These are phyloP conservation scores for Drosophila antonietae DNA, from an alignment of 2,888 invertebrate species.

Conservation along the genomic window DNA sequence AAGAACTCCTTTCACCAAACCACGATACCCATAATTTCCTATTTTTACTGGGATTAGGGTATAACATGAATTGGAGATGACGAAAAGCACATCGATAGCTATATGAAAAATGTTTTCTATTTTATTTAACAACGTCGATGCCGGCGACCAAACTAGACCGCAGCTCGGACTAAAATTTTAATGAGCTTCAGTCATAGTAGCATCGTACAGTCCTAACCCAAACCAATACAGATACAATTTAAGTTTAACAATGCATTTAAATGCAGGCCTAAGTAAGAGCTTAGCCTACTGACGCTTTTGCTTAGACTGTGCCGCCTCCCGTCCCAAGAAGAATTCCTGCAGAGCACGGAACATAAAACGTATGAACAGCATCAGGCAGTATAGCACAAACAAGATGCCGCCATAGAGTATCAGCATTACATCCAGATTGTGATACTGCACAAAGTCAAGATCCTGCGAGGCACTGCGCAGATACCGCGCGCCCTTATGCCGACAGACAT, in stretches of 20 bases:
- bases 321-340: constrained; percentile 35
- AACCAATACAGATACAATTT: neutral
- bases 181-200: constrained; percentile 24
- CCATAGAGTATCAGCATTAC: constrained; percentile 74
- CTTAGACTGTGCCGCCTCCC: constrained; percentile 38
- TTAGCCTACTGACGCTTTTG: constrained; percentile 46
- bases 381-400: constrained; percentile 57
- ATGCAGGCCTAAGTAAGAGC: neutral
- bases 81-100: constrained; percentile 42
- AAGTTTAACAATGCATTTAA: neutral
- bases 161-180: constrained; percentile 33
- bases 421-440: constrained; percentile 82
- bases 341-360: constrained; percentile 27
- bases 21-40: neutral
- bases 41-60: neutral
- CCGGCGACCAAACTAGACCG: constrained; percentile 35
- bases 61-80: neutral
- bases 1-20: neutral
- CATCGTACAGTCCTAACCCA: neutral
- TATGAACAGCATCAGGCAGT: constrained; percentile 39
- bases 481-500: constrained; percentile 80
- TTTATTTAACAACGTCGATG: constrained; percentile 63
- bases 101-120: constrained; percentile 63
- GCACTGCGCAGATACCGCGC: constrained; percentile 81
- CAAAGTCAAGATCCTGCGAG: constrained; percentile 78